phyloP scores from a whole-genome alignment of 2,797 vertebrate species.

The Erpetoichthys calabaricus region DNA sequence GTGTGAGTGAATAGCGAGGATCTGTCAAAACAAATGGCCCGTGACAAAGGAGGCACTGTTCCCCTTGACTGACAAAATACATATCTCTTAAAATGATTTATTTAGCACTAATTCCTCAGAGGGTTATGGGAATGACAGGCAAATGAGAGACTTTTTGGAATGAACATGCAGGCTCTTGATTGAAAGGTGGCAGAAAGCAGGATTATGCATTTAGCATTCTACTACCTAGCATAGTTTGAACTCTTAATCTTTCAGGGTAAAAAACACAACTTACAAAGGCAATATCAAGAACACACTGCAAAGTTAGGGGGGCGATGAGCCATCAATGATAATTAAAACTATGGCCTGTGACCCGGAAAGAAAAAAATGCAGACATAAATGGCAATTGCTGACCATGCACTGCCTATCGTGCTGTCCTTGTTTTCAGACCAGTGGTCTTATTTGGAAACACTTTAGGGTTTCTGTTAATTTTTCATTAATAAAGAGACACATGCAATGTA shows the following conservation, averaged over 20 bases:
- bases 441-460: no score
- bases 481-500: no score
- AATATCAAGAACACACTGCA: no score
- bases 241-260: constrained; percentile 37
- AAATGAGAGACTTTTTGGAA: constrained; percentile 12
- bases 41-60: constrained; percentile 41
- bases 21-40: constrained; percentile 30
- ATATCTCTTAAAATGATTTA: constrained; percentile 34
- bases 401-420: no score
- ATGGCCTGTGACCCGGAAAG: no score
- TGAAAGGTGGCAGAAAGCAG: background rate
- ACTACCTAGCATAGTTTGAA: constrained; percentile 8
- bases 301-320: no score
- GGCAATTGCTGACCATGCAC: no score
- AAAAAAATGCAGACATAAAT: no score
- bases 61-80: constrained; percentile 32
- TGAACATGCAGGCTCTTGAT: background rate
- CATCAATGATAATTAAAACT: no score
- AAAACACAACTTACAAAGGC: constrained; percentile 15
- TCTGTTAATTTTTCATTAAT: no score
- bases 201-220: no score
- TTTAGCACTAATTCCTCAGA: constrained; percentile 24
- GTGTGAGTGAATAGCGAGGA: constrained; percentile 36
- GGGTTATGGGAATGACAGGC: constrained; percentile 7
- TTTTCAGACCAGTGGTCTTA: no score